Conservation (phyloP, 2,797 vertebrate species). For the Acipenser transmontanus region DNA sequence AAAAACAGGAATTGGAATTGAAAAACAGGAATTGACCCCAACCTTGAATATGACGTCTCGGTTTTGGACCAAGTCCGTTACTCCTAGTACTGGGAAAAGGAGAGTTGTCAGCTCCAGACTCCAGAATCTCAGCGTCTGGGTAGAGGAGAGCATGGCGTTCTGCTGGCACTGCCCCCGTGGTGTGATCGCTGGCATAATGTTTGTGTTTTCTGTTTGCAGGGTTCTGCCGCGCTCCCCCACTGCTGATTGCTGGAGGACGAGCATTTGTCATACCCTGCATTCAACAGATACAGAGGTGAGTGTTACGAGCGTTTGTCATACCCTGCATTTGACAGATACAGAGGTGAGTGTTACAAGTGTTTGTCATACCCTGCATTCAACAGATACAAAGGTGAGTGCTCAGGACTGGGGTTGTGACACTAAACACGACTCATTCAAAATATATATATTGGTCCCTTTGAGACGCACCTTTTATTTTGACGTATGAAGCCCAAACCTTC, state of each 20-base stretch:
- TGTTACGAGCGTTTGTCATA: conserved; percentile 73
- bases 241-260: conserved; percentile 87
- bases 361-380: no score
- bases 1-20: no score
- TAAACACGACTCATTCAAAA: no score
- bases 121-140: not conserved
- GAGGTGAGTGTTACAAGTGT: conserved; percentile 52
- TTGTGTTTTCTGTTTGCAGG: conserved; percentile 47
- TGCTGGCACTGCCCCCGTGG: not conserved
- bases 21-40: no score
- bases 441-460: no score
- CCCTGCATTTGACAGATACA: conserved; percentile 85
- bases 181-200: not conserved
- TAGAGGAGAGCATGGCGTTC: not conserved
- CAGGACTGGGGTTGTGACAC: no score
- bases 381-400: no score
- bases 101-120: not conserved
- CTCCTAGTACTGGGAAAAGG: no score
- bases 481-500: no score
- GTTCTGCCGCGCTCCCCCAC: conserved; percentile 80
- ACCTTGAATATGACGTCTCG: no score
- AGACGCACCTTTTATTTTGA: no score
- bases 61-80: no score
- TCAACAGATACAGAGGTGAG: conserved; percentile 83
- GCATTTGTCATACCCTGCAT: conserved; percentile 86